Base-by-base conservation (phyloP, 2,888 invertebrate species). In the Synergus japonicus region DNA sequence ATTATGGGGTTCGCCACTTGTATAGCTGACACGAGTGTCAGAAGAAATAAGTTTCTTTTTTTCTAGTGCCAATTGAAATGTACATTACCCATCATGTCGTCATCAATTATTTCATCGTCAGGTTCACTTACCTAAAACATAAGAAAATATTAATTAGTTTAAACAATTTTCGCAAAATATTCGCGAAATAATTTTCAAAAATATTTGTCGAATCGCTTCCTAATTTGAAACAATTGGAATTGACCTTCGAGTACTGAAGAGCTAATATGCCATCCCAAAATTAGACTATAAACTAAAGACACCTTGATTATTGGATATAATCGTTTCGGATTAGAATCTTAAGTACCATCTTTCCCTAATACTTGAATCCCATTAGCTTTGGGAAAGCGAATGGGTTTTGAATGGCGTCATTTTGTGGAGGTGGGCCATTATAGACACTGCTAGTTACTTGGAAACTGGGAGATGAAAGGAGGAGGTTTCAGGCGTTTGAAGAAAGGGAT, bases 381-480 rank as follows among this genome's bases (percentile, higher is more conserved):
- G 76, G 66, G 37, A 76, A 78, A 63, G 58, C 83, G 86, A 86
- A 84, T 86, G 87, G 85, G 84, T 88, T 89, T 87, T 87, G 86
- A 87, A 87, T 86, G 86, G 87, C 88, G 87, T 88, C 88, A 86
- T 88, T 89, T 89, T 87, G 86, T 87, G 82, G 80, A 82, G 87
- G 85, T 86, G 86, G 86, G 85, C 86, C 86, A 88, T 88, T 88
- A 88, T 86, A 88, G 86, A 87, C 88, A 89, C 87, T 86, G 87
- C 86, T 88, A 87, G 88, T 88, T 89, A 89, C 85, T 86, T 83
- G 85, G 87, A 85, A 86, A 87, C 88, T 88, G 77, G 46, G 37
- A 77, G 54, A 66, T 46, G 64, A 60, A 64, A 43, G 77, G 77
- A 65, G 65, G 46, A 64, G 77, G 49, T 22, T 58, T 82, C 60